Conservation (phyloP, 2,113 vertebrate species). For the Vanacampus margaritifer region DNA sequence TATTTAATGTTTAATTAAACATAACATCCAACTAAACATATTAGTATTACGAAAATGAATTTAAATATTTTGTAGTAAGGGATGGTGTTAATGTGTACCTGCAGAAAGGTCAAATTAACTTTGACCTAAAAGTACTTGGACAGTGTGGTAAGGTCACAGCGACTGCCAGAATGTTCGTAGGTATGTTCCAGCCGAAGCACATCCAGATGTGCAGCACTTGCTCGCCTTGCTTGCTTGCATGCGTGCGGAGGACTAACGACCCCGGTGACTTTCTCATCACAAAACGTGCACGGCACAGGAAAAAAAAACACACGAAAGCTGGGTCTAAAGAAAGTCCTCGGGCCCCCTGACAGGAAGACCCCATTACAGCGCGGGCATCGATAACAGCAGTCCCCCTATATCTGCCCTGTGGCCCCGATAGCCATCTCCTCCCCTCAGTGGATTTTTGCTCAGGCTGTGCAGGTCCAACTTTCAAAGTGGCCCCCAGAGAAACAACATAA, state of each 20-base stretch:
- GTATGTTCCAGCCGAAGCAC: constrained; percentile 45
- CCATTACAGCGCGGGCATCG: constrained; percentile 42
- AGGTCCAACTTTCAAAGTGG: constrained; percentile 44
- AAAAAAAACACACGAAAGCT: constrained; percentile 44
- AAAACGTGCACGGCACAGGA: constrained; percentile 14
- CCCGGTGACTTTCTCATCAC: constrained; percentile 49
- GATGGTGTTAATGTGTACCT: constrained; percentile 15
- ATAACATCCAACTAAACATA: too few relatives aligned
- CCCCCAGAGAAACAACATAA: constrained; percentile 52
- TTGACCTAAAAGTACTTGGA: constrained; percentile 40
- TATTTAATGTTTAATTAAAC: too few relatives aligned
- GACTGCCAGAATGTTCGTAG: constrained; percentile 32
- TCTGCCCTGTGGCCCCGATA: constrained; percentile 57
- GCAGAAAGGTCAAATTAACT: constrained; percentile 18
- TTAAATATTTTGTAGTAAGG: background rate
- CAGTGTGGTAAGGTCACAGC: constrained; percentile 51
- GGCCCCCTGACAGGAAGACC: constrained; percentile 64
- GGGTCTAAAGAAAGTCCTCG: constrained; percentile 49
- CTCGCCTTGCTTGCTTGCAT: constrained; percentile 28
- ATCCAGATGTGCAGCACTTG: constrained; percentile 60
- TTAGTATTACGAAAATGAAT: too few relatives aligned
- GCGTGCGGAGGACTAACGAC: constrained; percentile 52
- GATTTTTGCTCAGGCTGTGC: constrained; percentile 59
- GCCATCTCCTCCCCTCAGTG: constrained; percentile 63
- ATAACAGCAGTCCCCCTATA: constrained; percentile 46